phyloP scores from a whole-genome alignment of 2,113 vertebrate species.

The Notechis scutatus region DNA sequence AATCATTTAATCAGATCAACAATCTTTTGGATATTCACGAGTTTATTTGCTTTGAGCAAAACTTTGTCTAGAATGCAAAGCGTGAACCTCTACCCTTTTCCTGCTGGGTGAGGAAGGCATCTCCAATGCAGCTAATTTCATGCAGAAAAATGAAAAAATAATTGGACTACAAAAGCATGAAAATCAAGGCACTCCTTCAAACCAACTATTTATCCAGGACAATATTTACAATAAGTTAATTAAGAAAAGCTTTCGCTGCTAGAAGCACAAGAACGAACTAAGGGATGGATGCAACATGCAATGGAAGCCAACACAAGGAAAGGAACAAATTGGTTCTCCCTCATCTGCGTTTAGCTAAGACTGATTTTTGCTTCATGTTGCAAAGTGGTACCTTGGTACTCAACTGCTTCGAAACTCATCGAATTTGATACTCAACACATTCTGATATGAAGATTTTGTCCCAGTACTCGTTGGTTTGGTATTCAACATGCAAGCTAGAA shows the following conservation, averaged over 20 bases:
- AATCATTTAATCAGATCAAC: not conserved
- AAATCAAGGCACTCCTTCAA: not conserved
- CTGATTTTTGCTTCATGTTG: not conserved
- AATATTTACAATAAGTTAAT: not conserved
- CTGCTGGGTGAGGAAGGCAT: not conserved
- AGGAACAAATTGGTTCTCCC: not conserved
- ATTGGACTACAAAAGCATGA: not conserved
- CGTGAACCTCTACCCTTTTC: not conserved
- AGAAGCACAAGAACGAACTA: not conserved
- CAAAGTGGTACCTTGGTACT: not conserved
- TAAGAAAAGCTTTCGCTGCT: not conserved
- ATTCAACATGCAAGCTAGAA: not conserved
- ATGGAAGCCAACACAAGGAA: not conserved
- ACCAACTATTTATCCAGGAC: not conserved
- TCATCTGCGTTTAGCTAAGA: not conserved
- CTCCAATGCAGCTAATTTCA: not conserved
- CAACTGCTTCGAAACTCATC: not conserved
- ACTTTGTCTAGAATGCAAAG: not conserved
- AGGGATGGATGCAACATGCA: not conserved
- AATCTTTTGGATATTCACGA: not conserved
- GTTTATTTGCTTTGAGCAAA: not conserved
- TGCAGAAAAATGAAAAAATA: not conserved
- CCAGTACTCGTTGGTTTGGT: not conserved
- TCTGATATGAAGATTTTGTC: not conserved
- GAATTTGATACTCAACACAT: not conserved